Evolutionary conservation across 2,113 vertebrate species (phyloP).

Genomic region (Poicephalus gulielmi): DNA sequence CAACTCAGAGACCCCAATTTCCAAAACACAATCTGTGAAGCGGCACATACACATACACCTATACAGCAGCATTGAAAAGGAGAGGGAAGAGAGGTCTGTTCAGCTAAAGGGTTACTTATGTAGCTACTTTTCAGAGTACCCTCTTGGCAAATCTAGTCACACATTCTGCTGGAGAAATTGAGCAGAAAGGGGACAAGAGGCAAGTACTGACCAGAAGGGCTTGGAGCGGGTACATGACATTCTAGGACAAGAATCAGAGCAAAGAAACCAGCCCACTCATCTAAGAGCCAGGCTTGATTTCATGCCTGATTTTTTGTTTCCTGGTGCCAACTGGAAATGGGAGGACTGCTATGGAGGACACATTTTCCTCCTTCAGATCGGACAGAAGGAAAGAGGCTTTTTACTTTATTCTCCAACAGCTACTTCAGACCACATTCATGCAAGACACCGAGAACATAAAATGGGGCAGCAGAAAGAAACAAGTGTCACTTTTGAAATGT

Average conservation of each 20-base stretch:
- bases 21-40: not conserved
- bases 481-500: not conserved
- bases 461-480: not conserved
- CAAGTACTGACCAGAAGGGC: not conserved
- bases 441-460: not conserved
- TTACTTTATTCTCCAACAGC: not conserved
- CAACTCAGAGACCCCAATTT: not conserved
- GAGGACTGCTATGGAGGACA: not conserved
- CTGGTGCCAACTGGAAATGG: not conserved
- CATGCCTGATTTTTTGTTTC: not conserved
- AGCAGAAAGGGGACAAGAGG: not conserved
- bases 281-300: not conserved
- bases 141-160: not conserved
- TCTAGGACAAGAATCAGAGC: constrained; percentile 51
- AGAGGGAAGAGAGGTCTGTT: not conserved
- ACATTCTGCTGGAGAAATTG: not conserved
- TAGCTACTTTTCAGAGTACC: not conserved
- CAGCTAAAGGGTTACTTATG: not conserved
- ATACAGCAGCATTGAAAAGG: not conserved
- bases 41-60: not conserved
- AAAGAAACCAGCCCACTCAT: not conserved
- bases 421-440: not conserved
- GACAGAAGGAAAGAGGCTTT: not conserved
- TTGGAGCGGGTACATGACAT: not conserved
- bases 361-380: not conserved